Evolutionary conservation across 2,888 invertebrate species (phyloP).

Genomic region (Apantesis nais): DNA sequence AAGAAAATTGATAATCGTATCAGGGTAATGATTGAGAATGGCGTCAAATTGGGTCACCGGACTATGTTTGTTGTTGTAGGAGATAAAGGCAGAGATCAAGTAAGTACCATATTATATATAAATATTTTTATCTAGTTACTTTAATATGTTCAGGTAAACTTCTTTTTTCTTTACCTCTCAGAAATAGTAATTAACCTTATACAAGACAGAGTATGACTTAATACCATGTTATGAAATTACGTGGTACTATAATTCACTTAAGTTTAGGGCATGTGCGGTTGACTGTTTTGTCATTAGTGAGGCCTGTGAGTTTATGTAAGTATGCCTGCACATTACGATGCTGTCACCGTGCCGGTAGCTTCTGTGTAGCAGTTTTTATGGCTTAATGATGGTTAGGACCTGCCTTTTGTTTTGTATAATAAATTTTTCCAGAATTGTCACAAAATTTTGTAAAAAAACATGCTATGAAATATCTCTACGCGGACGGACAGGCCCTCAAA

Average conservation of each 20-base stretch:
- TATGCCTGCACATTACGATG: too few species aligned
- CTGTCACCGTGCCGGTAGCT: too few species aligned
- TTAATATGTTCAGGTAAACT: not conserved
- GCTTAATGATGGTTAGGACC: too few species aligned
- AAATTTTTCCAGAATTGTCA: too few species aligned
- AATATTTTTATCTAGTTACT: not conserved
- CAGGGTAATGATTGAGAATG: constrained; percentile 98
- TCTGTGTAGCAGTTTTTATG: too few species aligned
- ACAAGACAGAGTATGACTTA: not conserved
- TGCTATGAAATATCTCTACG: too few species aligned
- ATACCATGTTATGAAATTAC: not conserved
- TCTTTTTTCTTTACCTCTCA: not conserved
- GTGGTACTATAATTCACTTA: not conserved
- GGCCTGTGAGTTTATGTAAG: too few species aligned
- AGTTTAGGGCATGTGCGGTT: too few species aligned
- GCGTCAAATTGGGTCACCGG: constrained; percentile 94
- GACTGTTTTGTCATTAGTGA: too few species aligned
- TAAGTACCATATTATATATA: constrained; percentile 60
- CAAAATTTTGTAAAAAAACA: too few species aligned
- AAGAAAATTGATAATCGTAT: constrained; percentile 99
- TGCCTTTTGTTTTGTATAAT: too few species aligned
- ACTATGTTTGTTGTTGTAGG: constrained; percentile 98
- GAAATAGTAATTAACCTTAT: not conserved
- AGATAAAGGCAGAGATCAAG: constrained; percentile 98
- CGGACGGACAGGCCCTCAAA: too few species aligned